phyloP scores from a whole-genome alignment of 2,797 vertebrate genomes.

The Streptopelia turtur region DNA sequence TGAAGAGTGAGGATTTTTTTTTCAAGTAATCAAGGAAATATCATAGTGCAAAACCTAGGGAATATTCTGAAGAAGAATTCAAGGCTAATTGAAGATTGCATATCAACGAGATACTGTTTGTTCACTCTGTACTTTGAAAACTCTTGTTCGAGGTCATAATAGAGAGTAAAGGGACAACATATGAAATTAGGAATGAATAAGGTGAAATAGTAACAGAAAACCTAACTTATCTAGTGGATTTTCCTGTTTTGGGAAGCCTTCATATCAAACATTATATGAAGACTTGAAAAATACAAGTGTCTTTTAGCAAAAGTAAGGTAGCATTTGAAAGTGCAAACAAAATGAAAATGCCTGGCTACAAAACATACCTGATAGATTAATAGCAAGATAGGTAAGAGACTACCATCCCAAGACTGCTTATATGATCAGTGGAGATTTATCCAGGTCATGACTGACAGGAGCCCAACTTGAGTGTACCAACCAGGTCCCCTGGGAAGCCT shows the following conservation, averaged over 20 bases:
- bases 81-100: accelerated
- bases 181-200: not conserved
- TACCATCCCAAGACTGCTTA: not conserved
- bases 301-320: not conserved
- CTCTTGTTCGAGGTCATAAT: not conserved
- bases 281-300: not conserved
- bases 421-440: not conserved
- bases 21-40: not conserved
- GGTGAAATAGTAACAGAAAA: not conserved
- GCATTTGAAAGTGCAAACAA: not conserved
- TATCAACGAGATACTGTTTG: not conserved
- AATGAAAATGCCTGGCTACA: not conserved
- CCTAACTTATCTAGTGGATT: not conserved
- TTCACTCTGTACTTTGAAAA: not conserved
- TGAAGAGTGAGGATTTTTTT: not conserved
- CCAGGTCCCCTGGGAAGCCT: not conserved
- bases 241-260: not conserved
- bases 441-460: not conserved
- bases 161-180: not conserved
- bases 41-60: not conserved
- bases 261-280: not conserved
- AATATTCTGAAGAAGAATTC: not conserved
- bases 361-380: not conserved
- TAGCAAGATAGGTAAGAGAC: not conserved
- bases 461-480: accelerated